Base-by-base conservation (phyloP, 30 jellyfish, hydroid and myxozoan species). In the Turritopsis rubra region DNA sequence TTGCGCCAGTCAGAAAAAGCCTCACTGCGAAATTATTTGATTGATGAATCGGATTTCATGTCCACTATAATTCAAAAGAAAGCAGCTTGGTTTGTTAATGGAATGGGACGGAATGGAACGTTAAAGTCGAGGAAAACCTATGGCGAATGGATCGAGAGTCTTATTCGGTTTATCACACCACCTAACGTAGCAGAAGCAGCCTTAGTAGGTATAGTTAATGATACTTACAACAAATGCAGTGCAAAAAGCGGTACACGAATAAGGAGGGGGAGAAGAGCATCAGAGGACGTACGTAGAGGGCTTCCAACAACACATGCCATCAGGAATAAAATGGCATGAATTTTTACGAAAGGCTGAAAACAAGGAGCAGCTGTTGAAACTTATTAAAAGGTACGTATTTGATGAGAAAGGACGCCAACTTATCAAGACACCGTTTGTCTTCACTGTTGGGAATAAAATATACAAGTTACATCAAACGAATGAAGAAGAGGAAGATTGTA, bases 331-430 rank as follows among this genome's bases (percentile, higher is more conserved):
- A 26, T 68, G 77, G 77, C 77, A 68, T 68, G 77, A 68, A 3
- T 68, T 26, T 68, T 68, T 68, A 8, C 30, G 77, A 84, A 79
- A 52, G 7, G 85, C 85, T 79, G 83, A 79, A 18, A 79, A 79
- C 80, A 79, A 79, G 21, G 80, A 79, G 83, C 85, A 79, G 23
- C 30, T 79, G 9, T 83, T 79, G 7, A 83, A 79, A 53, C 80
- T 79, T 79, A 72, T 54, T 52, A 83, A 31, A 80, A 83, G 72
- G 27, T 83, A 1, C 24, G 53, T 28, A 26, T 16, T 18, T 28
- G 75, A 16, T 74, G 87, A 0, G 74, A 72, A 73, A 78, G 29
- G 81, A 73, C 52, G 4, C 87, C 72, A 21, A 8, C 81, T 16
- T 60, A 17, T 60, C 72, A 18, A 60, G n/a, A 60, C 72, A 60